phyloP scores from a whole-genome alignment of 2,113 vertebrate genomes.

The Takifugu bimaculatus region DNA sequence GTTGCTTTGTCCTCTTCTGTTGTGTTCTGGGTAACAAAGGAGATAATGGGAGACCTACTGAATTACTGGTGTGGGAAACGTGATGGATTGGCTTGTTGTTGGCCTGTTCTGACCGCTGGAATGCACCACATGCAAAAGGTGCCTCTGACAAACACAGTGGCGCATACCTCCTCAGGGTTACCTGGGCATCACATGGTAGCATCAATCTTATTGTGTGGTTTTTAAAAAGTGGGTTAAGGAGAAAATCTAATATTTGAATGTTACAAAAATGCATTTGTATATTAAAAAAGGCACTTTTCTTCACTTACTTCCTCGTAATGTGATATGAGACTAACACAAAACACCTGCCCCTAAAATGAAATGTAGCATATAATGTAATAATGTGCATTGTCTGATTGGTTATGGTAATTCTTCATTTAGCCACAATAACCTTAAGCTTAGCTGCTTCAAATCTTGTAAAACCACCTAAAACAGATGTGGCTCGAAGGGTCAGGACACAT shows the following conservation, averaged over 20 bases:
- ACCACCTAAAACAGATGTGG: conserved; percentile 72
- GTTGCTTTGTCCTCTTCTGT: no score
- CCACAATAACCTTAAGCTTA: conserved; percentile 63
- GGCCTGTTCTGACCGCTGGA: conserved; percentile 54
- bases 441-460: conserved; percentile 51
- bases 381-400: conserved; percentile 74
- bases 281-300: conserved; percentile 17
- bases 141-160: conserved; percentile 54
- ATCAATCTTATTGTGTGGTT: conserved; percentile 47
- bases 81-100: conserved; percentile 68
- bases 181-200: conserved; percentile 47
- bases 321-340: conserved; percentile 67
- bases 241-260: not conserved
- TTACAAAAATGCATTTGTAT: not conserved
- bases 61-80: conserved; percentile 43
- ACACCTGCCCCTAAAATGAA: conserved; percentile 64
- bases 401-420: conserved; percentile 70
- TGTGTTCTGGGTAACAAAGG: conserved; percentile 42
- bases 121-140: conserved; percentile 57
- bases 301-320: conserved; percentile 63
- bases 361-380: conserved; percentile 64
- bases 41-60: conserved; percentile 58
- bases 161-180: conserved; percentile 61
- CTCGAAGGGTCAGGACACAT: conserved; percentile 38
- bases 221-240: conserved; percentile 5